Evolutionary conservation across 2,113 vertebrate genomes (phyloP), one percentile per base, ranked within the genome.

Genomic region (Dipodomys stephensi): DNA sequence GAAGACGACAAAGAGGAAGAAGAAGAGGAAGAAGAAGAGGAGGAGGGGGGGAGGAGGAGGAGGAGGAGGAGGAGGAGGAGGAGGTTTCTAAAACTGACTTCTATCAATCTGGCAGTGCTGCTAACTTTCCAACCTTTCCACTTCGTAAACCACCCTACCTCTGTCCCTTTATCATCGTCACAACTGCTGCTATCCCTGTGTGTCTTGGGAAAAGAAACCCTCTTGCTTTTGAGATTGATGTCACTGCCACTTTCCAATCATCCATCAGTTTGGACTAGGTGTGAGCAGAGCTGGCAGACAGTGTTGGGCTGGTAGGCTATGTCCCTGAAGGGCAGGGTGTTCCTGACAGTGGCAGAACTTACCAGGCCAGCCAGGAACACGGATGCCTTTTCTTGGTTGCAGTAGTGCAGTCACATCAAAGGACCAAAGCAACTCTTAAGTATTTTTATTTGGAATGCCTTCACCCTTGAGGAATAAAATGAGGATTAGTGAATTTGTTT

Each of bases 401-500:
- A 81, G 87, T 92, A 76, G 46, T 91, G 86, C 10, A 83, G 91
- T 90, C 67, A 69, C 10, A 25, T 81, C 69, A 79, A 92, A 96
- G 68, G 84, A 10, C 92, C 8, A 10, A 88, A 92, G 96, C 97
- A 97, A 78, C 78, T 35, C 92, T 18, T 57, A 92, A 84, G 93
- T 95, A 85, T 92, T 92, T 95, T 96, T 97, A 96, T 98, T 97
- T 97, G 87, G 94, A 97, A 92, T 49, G 35, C 96, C 96, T 97
- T 98, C 94, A 97, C 94, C 96, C 93, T 97, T 98, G 98, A 97
- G 97, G 97, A 98, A 96, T 90, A 74, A 98, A 97, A 97, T 98
- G 96, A 98, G 98, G 97, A 98, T 98, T 98, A 98, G 97, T 95
- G 94, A 97, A 97, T 98, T 91, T 96, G 94, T 62, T 91, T 92